Evolutionary conservation across 2,797 vertebrate genomes (phyloP), one percentile per base, ranked within the genome.

Genomic region (Periophthalmus magnuspinnatus): DNA sequence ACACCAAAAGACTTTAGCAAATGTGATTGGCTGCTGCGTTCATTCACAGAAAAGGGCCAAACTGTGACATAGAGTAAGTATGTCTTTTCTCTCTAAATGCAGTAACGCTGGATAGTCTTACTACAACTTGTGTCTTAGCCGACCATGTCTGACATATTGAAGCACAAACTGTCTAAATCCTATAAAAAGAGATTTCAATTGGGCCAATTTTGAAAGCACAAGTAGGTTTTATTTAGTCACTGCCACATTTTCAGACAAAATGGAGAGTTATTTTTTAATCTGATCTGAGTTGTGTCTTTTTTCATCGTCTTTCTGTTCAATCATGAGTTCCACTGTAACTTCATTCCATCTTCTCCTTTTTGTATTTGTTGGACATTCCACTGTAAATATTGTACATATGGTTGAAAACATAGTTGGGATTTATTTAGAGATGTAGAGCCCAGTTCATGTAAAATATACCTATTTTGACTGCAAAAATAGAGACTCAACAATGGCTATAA

Each of bases 341-440:
- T 81, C 87, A 92, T 93, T 92, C 85, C 90, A 90, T 87, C 83
- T 86, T 88, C 81, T 86, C 78, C 83, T 81, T 91, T 91, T 91
- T 91, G 79, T 90, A 89, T 86, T 81, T 89, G 85, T 90, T 90
- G 78, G 82, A 93, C 91, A 92, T 93, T 93, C 89, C 88, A 87
- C 82, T 94, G 92, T 94, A 94, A 92, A 94, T 94, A 93, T 65
- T 92, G 90, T 93, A 94, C 73, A 92, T 92, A 92, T 22, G 75
- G 85, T 88, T 83, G 82, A 91, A 85, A 87, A 86, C 84, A 85
- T 88, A 90, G 85, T 85, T 62, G 71, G 88, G 85, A 85, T 92
- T 91, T 91, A 75, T 90, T 88, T 88, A 81, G 84, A 80, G 82
- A 84, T 63, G 70, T 89, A 81, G 84, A 80, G 81, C 78, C 82